Evolutionary conservation across 2,113 vertebrate species (phyloP), one percentile per base, ranked within the genome.

Genomic region (Cyprinodon tularosa): DNA sequence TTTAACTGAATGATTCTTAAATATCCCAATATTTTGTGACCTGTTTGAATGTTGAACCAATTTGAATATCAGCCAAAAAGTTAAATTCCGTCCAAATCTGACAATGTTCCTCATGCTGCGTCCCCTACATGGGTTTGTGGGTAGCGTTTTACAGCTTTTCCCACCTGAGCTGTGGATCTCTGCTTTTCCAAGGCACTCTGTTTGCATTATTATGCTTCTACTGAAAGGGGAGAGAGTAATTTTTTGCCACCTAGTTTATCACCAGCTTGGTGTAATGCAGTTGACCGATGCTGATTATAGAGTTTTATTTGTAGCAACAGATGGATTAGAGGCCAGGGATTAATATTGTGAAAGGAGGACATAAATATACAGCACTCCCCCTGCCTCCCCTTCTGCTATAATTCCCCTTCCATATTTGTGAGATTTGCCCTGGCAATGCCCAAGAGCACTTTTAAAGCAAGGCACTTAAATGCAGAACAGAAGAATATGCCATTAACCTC

Each of bases 291-390:
- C 84, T 87, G 79, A 90, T 87, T 88, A 90, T 90, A 87, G 66
- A 68, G 78, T 87, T 92, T 88, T 87, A 83, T 90, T 93, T 90
- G 76, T 76, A 83, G 85, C 84, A 76, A 81, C 81, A 59, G 74
- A 83, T 83, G 88, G 86, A 91, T 93, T 92, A 93, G 86, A 77
- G 81, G 60, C 76, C 74, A 78, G 72, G 82, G 87, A 93, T 93
- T 93, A 91, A 87, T 90, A 77, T 74, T 74, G 84, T 76, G 76
- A 90, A 75, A 82, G 69, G 79, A 79, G 61, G 80, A 65, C 80
- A 84, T 89, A 89, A 91, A 90, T 91, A 87, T 68, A 81, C 60
- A 42, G 14, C 75, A 62, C 65, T 82, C 69, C 76, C 66, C 69
- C 68, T 74, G 36, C 61, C 13, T 72, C 73, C 86, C 76, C 67